A percentile compares a stretch with the other conserved stretches of the same genome.
Conservation (phyloP, 2,113 vertebrate species). For the Dendrocopos noguchii region DNA sequence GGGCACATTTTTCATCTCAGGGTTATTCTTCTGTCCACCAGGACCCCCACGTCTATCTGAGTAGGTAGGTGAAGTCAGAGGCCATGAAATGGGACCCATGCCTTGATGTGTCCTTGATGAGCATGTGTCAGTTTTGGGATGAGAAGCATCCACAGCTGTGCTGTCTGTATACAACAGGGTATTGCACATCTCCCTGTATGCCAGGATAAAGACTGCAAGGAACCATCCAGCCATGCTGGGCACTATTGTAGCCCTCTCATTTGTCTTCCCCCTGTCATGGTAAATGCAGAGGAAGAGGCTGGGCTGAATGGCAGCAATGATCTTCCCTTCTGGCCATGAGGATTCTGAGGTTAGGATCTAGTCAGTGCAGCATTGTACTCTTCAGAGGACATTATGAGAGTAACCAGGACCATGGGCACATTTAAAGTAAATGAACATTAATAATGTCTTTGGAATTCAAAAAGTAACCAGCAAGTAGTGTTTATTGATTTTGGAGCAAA, state of each 20-base stretch:
- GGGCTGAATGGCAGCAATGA: background rate
- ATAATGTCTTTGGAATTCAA: background rate
- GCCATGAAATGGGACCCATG: background rate
- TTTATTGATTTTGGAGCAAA: background rate
- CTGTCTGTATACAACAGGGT: background rate
- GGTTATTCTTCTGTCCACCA: no score
- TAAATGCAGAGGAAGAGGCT: background rate
- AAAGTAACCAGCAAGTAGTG: background rate
- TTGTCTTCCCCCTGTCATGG: fast-evolving
- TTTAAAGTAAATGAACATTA: background rate
- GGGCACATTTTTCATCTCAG: no score
- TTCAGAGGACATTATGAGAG: background rate
- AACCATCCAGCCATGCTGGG: background rate
- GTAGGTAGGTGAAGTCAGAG: background rate
- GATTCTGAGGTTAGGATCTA: background rate
- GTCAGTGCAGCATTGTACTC: background rate
- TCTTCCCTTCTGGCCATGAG: background rate
- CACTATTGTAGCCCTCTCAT: background rate
- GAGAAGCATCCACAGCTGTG: background rate
- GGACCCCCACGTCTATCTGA: fast-evolving
- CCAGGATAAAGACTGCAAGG: background rate
- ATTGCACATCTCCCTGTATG: fast-evolving
- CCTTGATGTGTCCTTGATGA: background rate
- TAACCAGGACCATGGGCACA: background rate
- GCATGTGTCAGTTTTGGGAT: background rate